Evolutionary conservation across 2,888 invertebrate species (phyloP), one percentile per base, ranked within the genome.

Genomic region (Dioctria rufipes): DNA sequence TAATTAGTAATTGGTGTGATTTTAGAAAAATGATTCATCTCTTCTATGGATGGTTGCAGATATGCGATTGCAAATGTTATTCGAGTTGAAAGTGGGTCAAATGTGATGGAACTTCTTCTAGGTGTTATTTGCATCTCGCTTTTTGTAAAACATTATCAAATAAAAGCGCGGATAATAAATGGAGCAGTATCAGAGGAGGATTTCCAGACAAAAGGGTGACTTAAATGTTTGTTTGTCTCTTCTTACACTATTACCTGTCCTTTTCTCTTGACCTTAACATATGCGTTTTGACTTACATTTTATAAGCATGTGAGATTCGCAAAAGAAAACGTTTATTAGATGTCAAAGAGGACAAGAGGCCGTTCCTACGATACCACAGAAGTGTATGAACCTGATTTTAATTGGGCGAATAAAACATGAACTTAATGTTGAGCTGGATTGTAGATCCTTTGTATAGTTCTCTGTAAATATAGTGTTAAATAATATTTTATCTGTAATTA

Each of bases 71-170:
- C 43, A 51, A 66, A 66, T 66, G 37, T 73, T 73, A 60, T 40
- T 40, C 25, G 40, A 78, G 67, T 51, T 67, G 65, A 78, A 78
- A 78, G 65, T 78, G 78, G 78, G 78, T 66, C 66, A 66, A 66
- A 78, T 78, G 66, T 67, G 78, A 66, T 78, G 78, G 67, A 60
- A 66, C 67, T 78, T 51, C 40, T 78, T 43, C 58, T 66, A 54
- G 78, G 54, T 67, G 58, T 66, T 67, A 25, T 66, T 43, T 66
- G 66, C 75, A 80, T 25, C 46, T 75, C 67, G 71, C 79, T 79
- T 67, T 51, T 66, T 39, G 13, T 73, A 58, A 73, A 73, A 73
- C 58, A 60, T 51, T 42, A 58, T 58, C 40, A 49, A 58, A 58
- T 73, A 58, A 42, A 58, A 66, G 43, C 43, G 13, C 25, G 25